Percentiles rank a stretch among this genome's conserved stretches.
Conservation (phyloP, 2,888 invertebrate species). For the Hecatera dysodea region DNA sequence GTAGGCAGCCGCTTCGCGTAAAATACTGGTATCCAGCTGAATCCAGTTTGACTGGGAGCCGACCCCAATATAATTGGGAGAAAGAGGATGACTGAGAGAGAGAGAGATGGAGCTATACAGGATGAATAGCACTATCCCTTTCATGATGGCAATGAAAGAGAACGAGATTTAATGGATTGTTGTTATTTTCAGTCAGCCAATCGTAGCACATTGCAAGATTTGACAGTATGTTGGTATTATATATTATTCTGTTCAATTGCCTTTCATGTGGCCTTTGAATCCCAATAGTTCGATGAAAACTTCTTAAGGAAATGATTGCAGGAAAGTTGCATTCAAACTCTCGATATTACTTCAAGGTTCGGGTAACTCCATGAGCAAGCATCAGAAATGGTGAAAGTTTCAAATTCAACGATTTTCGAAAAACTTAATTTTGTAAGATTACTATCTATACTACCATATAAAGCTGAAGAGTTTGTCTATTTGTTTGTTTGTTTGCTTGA, state of each 20-base stretch:
- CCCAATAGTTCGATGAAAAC: neutral
- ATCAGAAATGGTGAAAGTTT: constrained; percentile 24
- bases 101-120: neutral
- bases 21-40: too few species aligned
- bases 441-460: too few species aligned
- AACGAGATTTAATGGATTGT: neutral
- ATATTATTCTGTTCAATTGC: neutral
- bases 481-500: too few species aligned
- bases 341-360: neutral
- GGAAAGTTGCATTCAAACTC: constrained; percentile 37
- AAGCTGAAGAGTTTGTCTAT: too few species aligned
- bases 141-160: too few species aligned
- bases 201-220: too few species aligned
- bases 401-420: constrained; percentile 10
- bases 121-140: too few species aligned
- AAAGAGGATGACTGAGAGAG: too few species aligned
- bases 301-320: constrained; percentile 24
- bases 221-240: neutral
- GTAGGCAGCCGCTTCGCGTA: too few species aligned
- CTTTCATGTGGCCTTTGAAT: too few species aligned
- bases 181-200: neutral
- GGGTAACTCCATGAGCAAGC: neutral
- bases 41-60: too few species aligned
- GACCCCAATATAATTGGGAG: too few species aligned
- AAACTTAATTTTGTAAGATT: neutral